phyloP scores from a whole-genome alignment of 2,888 invertebrate genomes.

The Seladonia tumulorum region DNA sequence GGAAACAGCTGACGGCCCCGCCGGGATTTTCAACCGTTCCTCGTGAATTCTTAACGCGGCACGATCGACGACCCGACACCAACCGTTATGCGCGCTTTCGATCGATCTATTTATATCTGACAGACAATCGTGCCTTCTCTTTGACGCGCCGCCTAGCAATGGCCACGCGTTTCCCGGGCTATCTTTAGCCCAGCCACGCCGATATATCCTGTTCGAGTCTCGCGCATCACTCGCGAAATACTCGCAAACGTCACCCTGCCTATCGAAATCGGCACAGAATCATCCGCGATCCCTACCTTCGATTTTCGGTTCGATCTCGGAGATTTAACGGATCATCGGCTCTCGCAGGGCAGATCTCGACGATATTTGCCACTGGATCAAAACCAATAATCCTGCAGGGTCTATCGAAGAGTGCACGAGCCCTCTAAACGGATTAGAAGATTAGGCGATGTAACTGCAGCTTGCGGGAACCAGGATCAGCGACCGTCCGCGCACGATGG shows the following conservation, averaged over 20 bases:
- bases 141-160: conserved; percentile 54
- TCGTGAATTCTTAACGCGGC: conserved; percentile 62
- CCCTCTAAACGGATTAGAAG: background rate
- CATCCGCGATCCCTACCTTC: background rate
- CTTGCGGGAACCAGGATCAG: too few relatives aligned
- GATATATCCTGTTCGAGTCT: background rate
- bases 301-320: background rate
- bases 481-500: too few relatives aligned
- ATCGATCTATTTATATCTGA: conserved; percentile 69
- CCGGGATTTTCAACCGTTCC: conserved; percentile 30
- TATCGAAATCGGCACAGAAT: background rate
- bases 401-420: background rate
- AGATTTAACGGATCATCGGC: background rate
- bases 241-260: background rate
- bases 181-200: conserved; percentile 31
- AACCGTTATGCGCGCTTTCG: conserved; percentile 63
- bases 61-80: conserved; percentile 63
- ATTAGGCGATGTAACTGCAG: background rate
- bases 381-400: background rate
- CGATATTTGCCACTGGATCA: background rate
- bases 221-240: background rate
- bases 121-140: conserved; percentile 67
- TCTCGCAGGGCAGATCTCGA: background rate
- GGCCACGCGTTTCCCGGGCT: conserved; percentile 51
- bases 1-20: conserved; percentile 37